Evolutionary conservation across 2,888 invertebrate species (phyloP).

Genomic region (Orchesella flavescens): DNA sequence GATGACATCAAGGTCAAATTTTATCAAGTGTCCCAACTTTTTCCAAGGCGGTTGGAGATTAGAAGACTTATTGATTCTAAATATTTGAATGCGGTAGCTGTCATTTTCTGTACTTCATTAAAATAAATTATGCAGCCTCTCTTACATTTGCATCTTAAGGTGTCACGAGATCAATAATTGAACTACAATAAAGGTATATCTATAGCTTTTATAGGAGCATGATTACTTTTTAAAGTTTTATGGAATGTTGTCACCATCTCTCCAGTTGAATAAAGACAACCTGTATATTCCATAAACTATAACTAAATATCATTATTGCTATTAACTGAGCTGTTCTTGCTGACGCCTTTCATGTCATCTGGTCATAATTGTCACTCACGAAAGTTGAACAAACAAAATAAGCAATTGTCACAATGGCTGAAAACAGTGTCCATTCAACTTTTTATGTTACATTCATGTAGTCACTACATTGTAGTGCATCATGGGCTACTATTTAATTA

Average conservation of each 20-base stretch:
- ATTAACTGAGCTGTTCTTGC: constrained; percentile 34
- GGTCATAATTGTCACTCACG: constrained; percentile 51
- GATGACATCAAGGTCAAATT: too few relatives aligned
- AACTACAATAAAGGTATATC: too few relatives aligned
- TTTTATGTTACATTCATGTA: too few relatives aligned
- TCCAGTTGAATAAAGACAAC: too few relatives aligned
- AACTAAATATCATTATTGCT: not conserved
- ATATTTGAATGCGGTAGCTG: constrained; percentile 51
- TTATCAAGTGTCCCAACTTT: too few relatives aligned
- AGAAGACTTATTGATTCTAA: constrained; percentile 29
- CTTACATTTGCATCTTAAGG: constrained; percentile 23
- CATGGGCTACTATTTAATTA: too few relatives aligned
- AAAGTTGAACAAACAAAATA: constrained; percentile 22
- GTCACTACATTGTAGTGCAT: too few relatives aligned
- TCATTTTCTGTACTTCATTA: constrained; percentile 63
- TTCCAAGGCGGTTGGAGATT: constrained; percentile 36
- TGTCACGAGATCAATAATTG: too few relatives aligned
- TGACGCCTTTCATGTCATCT: constrained; percentile 58
- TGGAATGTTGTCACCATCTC: too few relatives aligned
- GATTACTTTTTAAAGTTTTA: too few relatives aligned
- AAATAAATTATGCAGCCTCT: constrained; percentile 62
- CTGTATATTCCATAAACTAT: too few relatives aligned
- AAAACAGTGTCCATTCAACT: not conserved
- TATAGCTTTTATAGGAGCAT: too few relatives aligned
- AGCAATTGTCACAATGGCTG: constrained; percentile 26